Evolutionary conservation across 2,888 invertebrate genomes (phyloP), one percentile per base, ranked within the genome.

Genomic region (Orchestes rusci): DNA sequence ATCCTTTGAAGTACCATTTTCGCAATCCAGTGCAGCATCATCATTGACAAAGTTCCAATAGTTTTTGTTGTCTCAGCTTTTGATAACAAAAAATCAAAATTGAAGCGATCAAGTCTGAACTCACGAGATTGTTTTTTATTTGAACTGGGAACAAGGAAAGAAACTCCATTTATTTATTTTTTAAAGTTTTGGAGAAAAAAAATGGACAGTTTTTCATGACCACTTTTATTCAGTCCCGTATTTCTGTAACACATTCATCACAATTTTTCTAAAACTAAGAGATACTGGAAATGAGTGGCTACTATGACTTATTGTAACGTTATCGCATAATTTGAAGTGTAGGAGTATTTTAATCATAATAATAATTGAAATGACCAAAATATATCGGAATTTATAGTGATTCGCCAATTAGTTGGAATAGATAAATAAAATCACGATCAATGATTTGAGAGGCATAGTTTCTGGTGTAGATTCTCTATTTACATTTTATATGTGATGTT

Each of bases 141-240:
- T n/a, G n/a, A n/a, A n/a, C n/a, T n/a, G n/a, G n/a, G n/a, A n/a
- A n/a, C n/a, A n/a, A n/a, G n/a, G n/a, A n/a, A n/a, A n/a, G n/a
- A n/a, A n/a, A n/a, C n/a, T n/a, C n/a, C n/a, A n/a, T n/a, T n/a
- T 31, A 13, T 31, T 31, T 8, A 12, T 12, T 7, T 8, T 31
- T 31, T 23, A 23, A 23, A 23, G 5, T 23, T 23, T 23, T 23
- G 5, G 7, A 23, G 7, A 23, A 23, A 23, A 23, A 23, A 23
- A 23, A 7, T 30, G 30, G 12, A 30, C 12, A 10, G 7, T 30
- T 10, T 30, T 30, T 30, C 12, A 5, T 30, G 30, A 10, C 12
- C 30, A 43, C 36, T 58, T 60, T 59, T 58, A 57, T 60, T 61
- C 60, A 60, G 59, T 60, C 58, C 59, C 55, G 56, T 60, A 61